Percentiles rank a stretch among this genome's conserved stretches.
Conservation (phyloP, 2,113 vertebrate species). For the Cathartes aura region DNA sequence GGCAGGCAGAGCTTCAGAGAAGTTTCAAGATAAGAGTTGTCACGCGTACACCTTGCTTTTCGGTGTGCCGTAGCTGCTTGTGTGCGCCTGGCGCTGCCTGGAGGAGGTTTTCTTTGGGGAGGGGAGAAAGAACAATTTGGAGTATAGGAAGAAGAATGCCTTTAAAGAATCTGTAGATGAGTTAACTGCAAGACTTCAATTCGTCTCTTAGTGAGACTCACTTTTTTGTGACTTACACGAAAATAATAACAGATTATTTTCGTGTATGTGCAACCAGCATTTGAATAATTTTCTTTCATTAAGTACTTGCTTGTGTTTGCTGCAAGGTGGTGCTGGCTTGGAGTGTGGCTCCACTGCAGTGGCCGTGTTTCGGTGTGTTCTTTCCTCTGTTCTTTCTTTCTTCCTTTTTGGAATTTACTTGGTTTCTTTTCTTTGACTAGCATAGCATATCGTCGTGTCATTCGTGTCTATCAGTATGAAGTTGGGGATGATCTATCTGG, state of each 20-base stretch:
- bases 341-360: constrained; percentile 11
- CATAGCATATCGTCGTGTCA: constrained; percentile 96
- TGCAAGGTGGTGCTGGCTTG: constrained; percentile 42
- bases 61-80: background rate
- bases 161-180: background rate
- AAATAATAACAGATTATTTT: background rate
- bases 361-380: constrained; percentile 48
- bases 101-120: background rate
- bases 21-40: background rate
- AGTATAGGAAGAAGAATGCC: background rate
- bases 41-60: background rate
- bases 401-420: constrained; percentile 73
- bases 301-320: background rate
- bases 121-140: background rate
- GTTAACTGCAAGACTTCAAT: background rate
- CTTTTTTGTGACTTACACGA: background rate
- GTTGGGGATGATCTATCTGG: constrained; percentile 98
- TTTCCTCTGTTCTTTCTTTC: constrained; percentile 24
- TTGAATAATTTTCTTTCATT: background rate
- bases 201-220: background rate
- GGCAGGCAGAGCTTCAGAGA: background rate
- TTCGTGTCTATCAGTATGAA: constrained; percentile 98
- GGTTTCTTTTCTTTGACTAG: constrained; percentile 89
- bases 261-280: background rate
- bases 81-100: background rate